Evolutionary conservation across 2,113 vertebrate species (phyloP), one percentile per base, ranked within the genome.

Genomic region (Rhynchopsitta pachyrhyncha): DNA sequence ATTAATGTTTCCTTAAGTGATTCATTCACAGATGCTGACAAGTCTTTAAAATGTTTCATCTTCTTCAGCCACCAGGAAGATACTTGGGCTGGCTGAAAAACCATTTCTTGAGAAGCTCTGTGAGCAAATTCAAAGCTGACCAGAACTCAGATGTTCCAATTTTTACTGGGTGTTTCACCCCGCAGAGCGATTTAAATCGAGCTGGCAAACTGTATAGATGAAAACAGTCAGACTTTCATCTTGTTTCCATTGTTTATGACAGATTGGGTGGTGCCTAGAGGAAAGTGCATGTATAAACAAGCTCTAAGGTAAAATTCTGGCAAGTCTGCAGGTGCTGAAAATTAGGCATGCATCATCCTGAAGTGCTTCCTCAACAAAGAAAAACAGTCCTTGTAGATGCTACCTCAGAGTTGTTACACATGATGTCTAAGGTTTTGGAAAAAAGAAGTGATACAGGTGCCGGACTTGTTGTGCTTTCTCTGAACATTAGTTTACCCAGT

Each of bases 261-360:
- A 75, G 78, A 52, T 10, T 73, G 46, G 35, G 42, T 69, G 81
- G 90, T 92, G 83, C 94, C 88, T 88, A 82, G 57, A 77, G 78
- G 88, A 91, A 90, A 49, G 35, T 80, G 7, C 93, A 17, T 83
- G 94, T 95, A 93, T 76, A 92, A 92, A 94, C 89, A 92, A 95
- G 92, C 59, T 94, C 37, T 57, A 79, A 74, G 81, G 85, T 92
- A 81, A 91, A 95, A 95, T 39, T 64, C 11, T 88, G 82, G 79
- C 77, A 90, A 85, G 52, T 89, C 71, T 91, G 77, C 69, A 88
- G 75, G 52, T 92, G 82, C 88, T 90, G 69, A 83, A 73, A 90
- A 93, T 85, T 29, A 42, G 53, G 75, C 11, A 55, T n/a, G 66
- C 92, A 79, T 96, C 60, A 93, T 67, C 74, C 79, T 93, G 82